These are phyloP conservation scores for Tetragonula clypearis DNA, from an alignment of 1,140 invertebrate species.

Conservation along the genomic window DNA sequence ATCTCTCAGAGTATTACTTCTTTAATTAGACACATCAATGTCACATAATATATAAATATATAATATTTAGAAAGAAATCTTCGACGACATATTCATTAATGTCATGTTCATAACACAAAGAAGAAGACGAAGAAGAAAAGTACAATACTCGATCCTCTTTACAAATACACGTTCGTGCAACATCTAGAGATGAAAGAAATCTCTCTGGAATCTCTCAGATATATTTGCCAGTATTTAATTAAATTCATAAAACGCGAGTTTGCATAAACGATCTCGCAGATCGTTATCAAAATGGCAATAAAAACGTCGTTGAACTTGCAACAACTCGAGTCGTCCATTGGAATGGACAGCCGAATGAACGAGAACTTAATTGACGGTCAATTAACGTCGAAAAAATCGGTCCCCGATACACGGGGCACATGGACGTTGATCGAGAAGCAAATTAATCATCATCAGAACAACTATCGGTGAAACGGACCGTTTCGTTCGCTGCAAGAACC, in stretches of 20 bases:
- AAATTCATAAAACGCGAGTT: background rate
- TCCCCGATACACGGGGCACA: background rate
- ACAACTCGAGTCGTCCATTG: background rate
- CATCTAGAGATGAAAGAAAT: background rate
- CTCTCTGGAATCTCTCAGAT: background rate
- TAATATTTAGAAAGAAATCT: too few species aligned
- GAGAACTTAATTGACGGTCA: conserved; percentile 6
- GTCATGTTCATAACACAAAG: too few species aligned
- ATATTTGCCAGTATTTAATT: background rate
- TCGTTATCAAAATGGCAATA: background rate
- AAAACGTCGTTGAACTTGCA: background rate
- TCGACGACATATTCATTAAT: too few species aligned
- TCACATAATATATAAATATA: too few species aligned
- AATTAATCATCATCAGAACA: background rate
- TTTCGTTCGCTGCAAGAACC: background rate
- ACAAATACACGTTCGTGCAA: background rate
- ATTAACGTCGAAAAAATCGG: conserved; percentile 11
- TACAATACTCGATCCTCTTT: background rate
- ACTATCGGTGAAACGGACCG: too few species aligned
- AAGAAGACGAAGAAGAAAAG: too few species aligned
- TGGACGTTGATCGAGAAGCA: background rate
- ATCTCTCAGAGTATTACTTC: background rate
- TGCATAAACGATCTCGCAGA: background rate
- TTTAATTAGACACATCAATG: background rate
- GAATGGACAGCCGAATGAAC: background rate